Percentiles rank a stretch among this genome's conserved stretches.
These are phyloP conservation scores for Thamnophis sirtalis DNA, from an alignment of 2,113 vertebrate species.

Conservation along the genomic window DNA sequence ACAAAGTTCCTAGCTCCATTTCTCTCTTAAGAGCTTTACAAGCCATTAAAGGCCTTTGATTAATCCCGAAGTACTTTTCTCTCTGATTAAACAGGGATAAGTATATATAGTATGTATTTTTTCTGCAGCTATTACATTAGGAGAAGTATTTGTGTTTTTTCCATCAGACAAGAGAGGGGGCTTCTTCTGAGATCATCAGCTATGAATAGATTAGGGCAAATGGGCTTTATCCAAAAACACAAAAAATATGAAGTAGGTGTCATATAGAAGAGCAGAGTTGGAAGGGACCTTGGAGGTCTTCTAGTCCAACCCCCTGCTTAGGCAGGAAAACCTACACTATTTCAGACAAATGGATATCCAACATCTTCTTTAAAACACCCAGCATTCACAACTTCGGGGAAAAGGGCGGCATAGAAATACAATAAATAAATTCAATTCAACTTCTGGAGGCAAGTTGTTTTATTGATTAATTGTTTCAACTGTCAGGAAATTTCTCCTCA, in stretches of 20 bases:
- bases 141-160: background rate
- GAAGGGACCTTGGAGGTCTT: too few relatives aligned
- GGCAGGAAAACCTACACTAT: too few relatives aligned
- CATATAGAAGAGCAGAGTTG: too few relatives aligned
- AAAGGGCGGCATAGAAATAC: too few relatives aligned
- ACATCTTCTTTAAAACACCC: too few relatives aligned
- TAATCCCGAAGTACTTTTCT: background rate
- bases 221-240: background rate
- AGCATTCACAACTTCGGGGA: too few relatives aligned
- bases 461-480: too few relatives aligned
- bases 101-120: background rate
- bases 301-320: too few relatives aligned
- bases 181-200: background rate
- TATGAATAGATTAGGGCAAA: background rate
- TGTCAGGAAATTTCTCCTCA: too few relatives aligned
- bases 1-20: background rate
- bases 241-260: background rate
- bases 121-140: background rate
- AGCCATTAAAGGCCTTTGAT: background rate
- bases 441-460: too few relatives aligned
- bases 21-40: background rate
- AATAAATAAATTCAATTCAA: too few relatives aligned
- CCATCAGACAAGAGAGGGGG: background rate
- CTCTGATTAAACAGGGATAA: background rate
- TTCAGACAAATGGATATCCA: too few relatives aligned